Evolutionary conservation across 2,797 vertebrate species (phyloP), one percentile per base, ranked within the genome.

Genomic region (Zenarchopterus dispar): DNA sequence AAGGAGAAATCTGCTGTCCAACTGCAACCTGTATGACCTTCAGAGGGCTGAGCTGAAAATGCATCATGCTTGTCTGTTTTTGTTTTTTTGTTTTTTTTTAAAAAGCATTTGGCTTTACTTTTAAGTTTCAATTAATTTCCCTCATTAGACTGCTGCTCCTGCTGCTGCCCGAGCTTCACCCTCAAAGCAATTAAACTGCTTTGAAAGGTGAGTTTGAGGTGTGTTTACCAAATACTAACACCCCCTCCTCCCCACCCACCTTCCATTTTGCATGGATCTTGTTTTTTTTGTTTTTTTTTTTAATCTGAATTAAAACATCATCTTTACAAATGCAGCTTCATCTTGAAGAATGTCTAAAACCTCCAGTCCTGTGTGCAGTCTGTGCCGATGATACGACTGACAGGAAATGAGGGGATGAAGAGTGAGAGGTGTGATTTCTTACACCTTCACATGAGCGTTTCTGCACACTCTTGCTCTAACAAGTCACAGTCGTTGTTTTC

Each of bases 401-500:
- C 53, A 16, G 52, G 41, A 55, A 45, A 47, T 68, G 53, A 61
- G 55, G 61, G 65, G 56, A 57, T 11, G 39, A 66, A 58, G 75
- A 36, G 33, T 15, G 61, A 77, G 69, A 70, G 68, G 62, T 76
- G 75, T 15, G 67, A 87, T 73, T 82, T 88, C 79, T 84, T 73
- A 44, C 85, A 81, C 82, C 68, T 81, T 64, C 39, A 10, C 69
- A 51, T 48, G 77, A 83, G 33, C 10, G 11, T 10, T 10, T 36
- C 33, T 36, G 33, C 33, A 36, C 8, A 36, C 33, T 21, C 4
- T 55, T 15, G 65, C 55, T 53, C 67, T 26, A 36, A 67, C 75
- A 59, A 62, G 51, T 54, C 55, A 10, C 53, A 49, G 31, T 39
- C 43, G 42, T 46, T 65, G 54, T 74, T 79, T 61, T 52, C 71